A percentile compares a stretch with the other conserved stretches of the same genome.
Conservation (phyloP, 2,113 vertebrate genomes). For the Pterocles gutturalis region DNA sequence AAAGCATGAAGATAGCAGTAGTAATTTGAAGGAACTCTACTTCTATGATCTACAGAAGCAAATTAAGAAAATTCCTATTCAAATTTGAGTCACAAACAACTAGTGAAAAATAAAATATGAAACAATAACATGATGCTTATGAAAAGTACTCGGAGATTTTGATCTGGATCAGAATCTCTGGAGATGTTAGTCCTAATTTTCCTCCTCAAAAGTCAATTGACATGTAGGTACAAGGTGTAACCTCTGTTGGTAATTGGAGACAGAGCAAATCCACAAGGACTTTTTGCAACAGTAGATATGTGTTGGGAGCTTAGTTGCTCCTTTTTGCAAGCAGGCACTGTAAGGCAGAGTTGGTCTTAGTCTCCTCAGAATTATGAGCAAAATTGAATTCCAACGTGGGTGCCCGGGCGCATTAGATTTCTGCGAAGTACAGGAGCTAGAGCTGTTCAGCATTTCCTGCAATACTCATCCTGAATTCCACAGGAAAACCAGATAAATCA, state of each 20-base stretch:
- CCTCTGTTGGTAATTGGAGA: background rate
- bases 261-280: background rate
- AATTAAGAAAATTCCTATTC: background rate
- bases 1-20: background rate
- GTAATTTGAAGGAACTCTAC: background rate
- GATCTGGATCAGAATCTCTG: background rate
- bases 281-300: background rate
- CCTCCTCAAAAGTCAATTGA: background rate
- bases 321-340: background rate
- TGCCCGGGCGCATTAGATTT: background rate
- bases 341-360: background rate
- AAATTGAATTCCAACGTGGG: background rate
- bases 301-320: background rate
- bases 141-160: background rate
- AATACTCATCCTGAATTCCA: background rate
- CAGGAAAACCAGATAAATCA: background rate
- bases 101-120: background rate
- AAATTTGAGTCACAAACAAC: background rate
- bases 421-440: background rate
- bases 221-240: background rate
- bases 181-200: background rate
- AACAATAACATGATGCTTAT: background rate
- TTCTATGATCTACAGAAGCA: background rate
- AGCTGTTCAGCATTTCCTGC: background rate
- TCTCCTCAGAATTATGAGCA: background rate